These are phyloP conservation scores for Bovichtus variegatus DNA, from an alignment of 2,797 vertebrate species.

Conservation along the genomic window DNA sequence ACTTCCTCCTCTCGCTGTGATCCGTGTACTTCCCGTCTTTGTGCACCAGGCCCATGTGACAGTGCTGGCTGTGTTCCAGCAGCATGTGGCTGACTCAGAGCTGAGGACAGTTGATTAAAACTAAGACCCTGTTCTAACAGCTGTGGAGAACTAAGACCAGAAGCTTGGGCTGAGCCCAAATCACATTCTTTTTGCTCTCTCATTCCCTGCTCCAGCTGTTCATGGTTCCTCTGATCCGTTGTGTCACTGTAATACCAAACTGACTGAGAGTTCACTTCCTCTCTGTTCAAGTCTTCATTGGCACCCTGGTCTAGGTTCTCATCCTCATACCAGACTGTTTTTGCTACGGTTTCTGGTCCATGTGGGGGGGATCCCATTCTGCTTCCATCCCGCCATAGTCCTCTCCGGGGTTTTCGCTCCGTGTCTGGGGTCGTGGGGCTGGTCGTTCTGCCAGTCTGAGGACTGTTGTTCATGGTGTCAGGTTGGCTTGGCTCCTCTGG, in stretches of 20 bases:
- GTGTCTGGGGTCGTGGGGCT: conserved; percentile 2
- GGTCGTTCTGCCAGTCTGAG: conserved; percentile 1
- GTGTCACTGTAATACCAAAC: conserved; percentile 54
- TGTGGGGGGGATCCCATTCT: not conserved
- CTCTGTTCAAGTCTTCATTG: conserved; percentile 10
- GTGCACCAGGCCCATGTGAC: conserved; percentile 68
- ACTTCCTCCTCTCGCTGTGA: conserved; percentile 64
- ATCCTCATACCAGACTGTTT: conserved; percentile 47
- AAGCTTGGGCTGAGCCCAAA: conserved; percentile 23
- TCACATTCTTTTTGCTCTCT: conserved; percentile 30
- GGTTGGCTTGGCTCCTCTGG: conserved; percentile 16
- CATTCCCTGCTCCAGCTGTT: conserved; percentile 44
- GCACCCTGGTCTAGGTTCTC: not conserved
- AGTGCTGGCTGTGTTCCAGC: conserved; percentile 55
- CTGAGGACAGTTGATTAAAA: conserved; percentile 41
- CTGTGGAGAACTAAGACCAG: conserved; percentile 39
- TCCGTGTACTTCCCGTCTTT: conserved; percentile 73
- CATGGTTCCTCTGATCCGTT: not conserved
- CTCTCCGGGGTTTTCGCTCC: conserved; percentile 9
- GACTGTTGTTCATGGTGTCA: conserved; percentile 11
- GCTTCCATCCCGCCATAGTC: conserved; percentile 30
- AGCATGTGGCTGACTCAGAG: conserved; percentile 61
- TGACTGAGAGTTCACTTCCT: conserved; percentile 35
- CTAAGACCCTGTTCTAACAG: conserved; percentile 40
- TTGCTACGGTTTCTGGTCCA: not conserved